Evolutionary conservation across 2,797 vertebrate species (phyloP), one percentile per base, ranked within the genome.

Genomic region (Acestrorhynchus altus): DNA sequence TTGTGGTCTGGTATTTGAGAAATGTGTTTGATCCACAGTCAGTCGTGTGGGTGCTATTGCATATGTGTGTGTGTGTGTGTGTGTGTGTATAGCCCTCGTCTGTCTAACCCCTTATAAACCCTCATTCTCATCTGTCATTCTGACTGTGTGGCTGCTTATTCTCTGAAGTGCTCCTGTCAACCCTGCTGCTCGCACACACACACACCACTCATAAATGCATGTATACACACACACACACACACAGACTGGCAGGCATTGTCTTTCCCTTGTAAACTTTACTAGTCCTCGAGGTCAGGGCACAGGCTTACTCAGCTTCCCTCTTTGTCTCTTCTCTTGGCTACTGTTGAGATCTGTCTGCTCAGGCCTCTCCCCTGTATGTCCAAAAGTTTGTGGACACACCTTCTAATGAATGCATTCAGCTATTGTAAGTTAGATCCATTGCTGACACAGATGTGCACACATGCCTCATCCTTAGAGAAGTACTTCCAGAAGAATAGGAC

Each of bases 121-220:
- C 47, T 60, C 54, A 20, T 77, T 72, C 42, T 79, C 82, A 57
- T 63, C 54, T 80, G 75, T 72, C 35, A 63, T 52, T 56, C 79
- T 13, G 51, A 47, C 54, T 35, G 61, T 24, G 52, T 56, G 60
- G 35, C 57, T 77, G 76, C 46, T 72, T 70, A 74, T 66, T 59
- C 56, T 79, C 51, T 70, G 26, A 78, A 77, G 60, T 67, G 72
- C 40, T 79, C 59, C 44, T 71, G 60, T 61, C 52, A 76, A 40
- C 44, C 51, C 49, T 81, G 10, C 63, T 51, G 8, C 47, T 71
- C 46, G 75, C 71, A 70, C 83, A 87, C 83, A 85, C 85, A 88
- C 77, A 85, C 77, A 64, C 18, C 12, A 69, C 28, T 42, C 26
- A 47, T 65, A 61, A 52, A 79, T 69, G 61, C 70, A 70, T 57